Base-by-base conservation (phyloP, 2,113 vertebrate genomes). In the Bubo scandiacus region DNA sequence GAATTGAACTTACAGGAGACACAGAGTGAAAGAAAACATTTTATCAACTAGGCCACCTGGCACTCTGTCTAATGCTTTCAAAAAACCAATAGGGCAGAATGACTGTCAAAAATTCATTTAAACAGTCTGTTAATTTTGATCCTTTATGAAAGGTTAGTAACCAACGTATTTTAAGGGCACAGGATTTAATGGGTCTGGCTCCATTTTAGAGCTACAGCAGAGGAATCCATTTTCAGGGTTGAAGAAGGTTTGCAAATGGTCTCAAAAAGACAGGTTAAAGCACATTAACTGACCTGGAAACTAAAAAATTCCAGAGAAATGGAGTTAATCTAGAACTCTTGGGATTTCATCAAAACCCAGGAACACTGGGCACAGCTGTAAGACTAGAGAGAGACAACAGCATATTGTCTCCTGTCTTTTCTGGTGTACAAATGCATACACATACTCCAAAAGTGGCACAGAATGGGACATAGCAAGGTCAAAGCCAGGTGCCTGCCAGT, bases 81-180 rank as follows among this genome's bases (percentile, higher is more conserved):
- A 71, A 63, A 87, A 90, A 92, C 18, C 81, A 88, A 38, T 12
- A 54, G 80, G 87, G 78, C 83, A 82, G 88, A 77, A 88, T 13
- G 22, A 47, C 68, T 93, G 94, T 58, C 90, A 92, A 62, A 94
- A 94, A 96, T 92, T 61, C 82, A 89, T 91, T 96, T 96, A 96
- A 95, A 86, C 52, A 81, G 62, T 18, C 84, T 66, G 90, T 81
- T 97, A 94, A 92, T 83, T 97, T 88, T 94, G 72, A 57, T 74
- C 57, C 36, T 94, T 84, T 93, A 91, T 88, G 61, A 91, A 90
- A 65, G 82, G 73, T 92, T 90, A 97, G 81, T 66, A n/a, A 95
- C 74, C 57, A 70, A 54, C 58, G 36, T 42, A 82, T 42, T 94
- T 78, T 81, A 96, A 93, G 92, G 72, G 79, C 81, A 70, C 19